phyloP scores from a whole-genome alignment of 2,113 vertebrate genomes.

The Pangasianodon hypophthalmus region DNA sequence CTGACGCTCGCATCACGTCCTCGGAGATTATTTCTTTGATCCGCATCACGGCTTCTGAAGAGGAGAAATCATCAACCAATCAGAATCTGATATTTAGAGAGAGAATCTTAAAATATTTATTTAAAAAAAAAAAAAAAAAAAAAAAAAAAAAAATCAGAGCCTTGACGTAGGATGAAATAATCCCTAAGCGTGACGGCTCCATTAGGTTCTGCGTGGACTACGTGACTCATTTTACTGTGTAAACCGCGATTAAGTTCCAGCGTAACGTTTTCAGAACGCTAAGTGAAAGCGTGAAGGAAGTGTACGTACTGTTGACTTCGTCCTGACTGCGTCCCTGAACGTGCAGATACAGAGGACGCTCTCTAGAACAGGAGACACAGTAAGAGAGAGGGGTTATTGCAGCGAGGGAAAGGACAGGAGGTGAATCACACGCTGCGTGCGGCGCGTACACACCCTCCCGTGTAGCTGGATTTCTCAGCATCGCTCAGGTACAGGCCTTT shows the following conservation, averaged over 20 bases:
- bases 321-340: conserved; percentile 92
- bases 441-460: conserved; percentile 63
- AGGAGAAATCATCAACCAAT: not conserved
- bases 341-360: conserved; percentile 90
- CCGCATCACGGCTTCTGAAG: conserved; percentile 85
- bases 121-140: no score
- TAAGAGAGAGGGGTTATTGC: not conserved
- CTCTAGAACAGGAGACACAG: conserved; percentile 64
- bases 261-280: not conserved
- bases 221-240: no score
- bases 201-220: not conserved
- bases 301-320: conserved; percentile 89
- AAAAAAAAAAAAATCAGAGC: no score
- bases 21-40: conserved; percentile 96
- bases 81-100: not conserved
- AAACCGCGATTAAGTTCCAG: no score
- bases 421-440: not conserved
- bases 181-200: not conserved
- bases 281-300: not conserved
- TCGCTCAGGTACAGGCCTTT: conserved; percentile 73
- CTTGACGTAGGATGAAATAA: no score
- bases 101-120: no score
- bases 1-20: conserved; percentile 80
- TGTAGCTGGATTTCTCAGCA: conserved; percentile 55
- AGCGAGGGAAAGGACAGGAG: not conserved